phyloP scores from a whole-genome alignment of 2,797 vertebrate species.

The Stomatorhinus walkeri region DNA sequence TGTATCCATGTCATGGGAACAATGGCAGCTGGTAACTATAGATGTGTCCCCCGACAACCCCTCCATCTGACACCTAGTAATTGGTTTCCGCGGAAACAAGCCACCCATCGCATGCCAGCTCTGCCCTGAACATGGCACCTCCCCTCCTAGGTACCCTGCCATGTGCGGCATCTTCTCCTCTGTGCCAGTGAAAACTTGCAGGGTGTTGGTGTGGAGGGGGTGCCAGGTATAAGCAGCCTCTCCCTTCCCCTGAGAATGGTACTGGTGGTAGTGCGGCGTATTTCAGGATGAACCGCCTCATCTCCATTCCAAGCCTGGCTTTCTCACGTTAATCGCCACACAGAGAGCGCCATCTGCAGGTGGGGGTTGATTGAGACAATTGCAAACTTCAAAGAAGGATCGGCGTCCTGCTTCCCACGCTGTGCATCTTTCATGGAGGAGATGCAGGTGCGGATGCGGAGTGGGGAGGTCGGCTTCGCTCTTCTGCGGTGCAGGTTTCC shows the following conservation, averaged over 20 bases:
- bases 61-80: slow-evolving; percentile 2
- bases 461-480: neutral
- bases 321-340: neutral
- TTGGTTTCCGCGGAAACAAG: neutral
- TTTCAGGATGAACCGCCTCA: neutral
- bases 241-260: neutral
- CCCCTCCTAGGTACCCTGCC: neutral
- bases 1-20: neutral
- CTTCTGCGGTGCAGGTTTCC: neutral
- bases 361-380: neutral
- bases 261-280: neutral
- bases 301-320: neutral
- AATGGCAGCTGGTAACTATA: neutral
- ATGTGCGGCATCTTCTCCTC: neutral
- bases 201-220: neutral
- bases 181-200: neutral
- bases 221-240: neutral
- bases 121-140: neutral
- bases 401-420: neutral
- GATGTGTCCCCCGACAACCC: neutral
- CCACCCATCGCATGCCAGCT: neutral
- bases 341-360: neutral
- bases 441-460: neutral
- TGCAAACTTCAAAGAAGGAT: neutral
- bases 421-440: neutral